Conservation (phyloP, 1,140 invertebrate genomes). For the Pogonognathellus flavescens region DNA sequence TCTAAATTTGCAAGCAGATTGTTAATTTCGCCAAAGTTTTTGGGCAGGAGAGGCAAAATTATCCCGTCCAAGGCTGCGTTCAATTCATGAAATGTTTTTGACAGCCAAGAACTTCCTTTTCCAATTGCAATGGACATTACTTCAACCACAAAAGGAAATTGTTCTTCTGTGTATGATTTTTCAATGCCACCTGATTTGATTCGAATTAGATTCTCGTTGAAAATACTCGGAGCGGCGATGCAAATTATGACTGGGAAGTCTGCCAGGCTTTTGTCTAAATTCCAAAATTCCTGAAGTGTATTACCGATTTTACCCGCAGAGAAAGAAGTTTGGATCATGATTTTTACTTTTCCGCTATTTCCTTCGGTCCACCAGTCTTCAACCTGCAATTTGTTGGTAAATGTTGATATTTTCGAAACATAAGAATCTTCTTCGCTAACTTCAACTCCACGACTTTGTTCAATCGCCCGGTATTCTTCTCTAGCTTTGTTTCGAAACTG, state of each 20-base stretch:
- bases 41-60: background rate
- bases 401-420: background rate
- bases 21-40: conserved; percentile 13
- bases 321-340: conserved; percentile 5
- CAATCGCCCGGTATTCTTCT: conserved; percentile 8
- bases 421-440: background rate
- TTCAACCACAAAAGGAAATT: background rate
- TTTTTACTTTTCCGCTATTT: conserved; percentile 6
- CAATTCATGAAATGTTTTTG: conserved; percentile 15
- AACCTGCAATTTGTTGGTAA: background rate
- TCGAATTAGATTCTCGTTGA: background rate
- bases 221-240: conserved; percentile 20
- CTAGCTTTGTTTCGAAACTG: conserved; percentile 4
- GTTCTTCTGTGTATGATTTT: background rate
- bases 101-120: conserved; percentile 20
- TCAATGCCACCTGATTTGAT: background rate
- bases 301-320: background rate
- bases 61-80: conserved; percentile 19
- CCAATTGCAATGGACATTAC: background rate
- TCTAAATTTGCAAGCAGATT: conserved; percentile 7
- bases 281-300: background rate
- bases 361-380: background rate
- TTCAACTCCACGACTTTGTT: background rate
- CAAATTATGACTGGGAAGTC: background rate
- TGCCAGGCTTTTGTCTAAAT: background rate